Base-by-base conservation (phyloP, 2,888 invertebrate species). In the Ophion costatus region DNA sequence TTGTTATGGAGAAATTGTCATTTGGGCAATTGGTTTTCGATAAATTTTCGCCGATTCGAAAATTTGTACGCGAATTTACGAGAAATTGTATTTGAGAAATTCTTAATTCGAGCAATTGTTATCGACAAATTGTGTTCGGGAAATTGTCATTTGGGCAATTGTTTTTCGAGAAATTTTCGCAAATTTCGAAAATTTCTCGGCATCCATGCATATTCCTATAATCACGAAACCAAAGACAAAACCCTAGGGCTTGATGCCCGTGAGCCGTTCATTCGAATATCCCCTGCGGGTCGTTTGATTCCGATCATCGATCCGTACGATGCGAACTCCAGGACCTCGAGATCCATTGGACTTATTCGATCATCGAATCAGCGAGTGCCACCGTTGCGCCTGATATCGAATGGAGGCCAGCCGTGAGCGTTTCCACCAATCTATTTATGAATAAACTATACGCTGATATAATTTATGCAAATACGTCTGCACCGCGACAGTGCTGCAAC, bases 181-280 rank as follows among this genome's bases (percentile, higher is more conserved):
- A n/a, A n/a, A n/a, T n/a, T n/a, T n/a, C n/a, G n/a, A n/a, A n/a
- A n/a, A n/a, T n/a, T n/a, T n/a, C n/a, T n/a, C n/a, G n/a, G 24
- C 69, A 69, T 24, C 69, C n/a, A n/a, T 2, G 17, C 17, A 29
- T 29, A 29, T 57, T 70, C 29, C 14, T 64, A 17, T 24, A 64
- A 42, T 71, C 57, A 79, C 64, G 74, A 74, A 29, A 69, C 67
- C 38, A 64, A 56, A 11, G 61, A 67, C 45, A 17, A 42, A 57
- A 71, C 33, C n/a, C 7, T 24, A n/a, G 78, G 78, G 61, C 75
- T 33, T 42, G 82, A 80, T 80, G 85, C 82, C 85, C 82, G 82
- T 82, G 82, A 85, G 85, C 85, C 77, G 71, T 67, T 85, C 82
- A 57, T 82, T 77, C 82, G 85, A 79, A 85, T 85, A 82, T 85